phyloP scores from a whole-genome alignment of 2,113 vertebrate species.

The Ceratotherium simum region DNA sequence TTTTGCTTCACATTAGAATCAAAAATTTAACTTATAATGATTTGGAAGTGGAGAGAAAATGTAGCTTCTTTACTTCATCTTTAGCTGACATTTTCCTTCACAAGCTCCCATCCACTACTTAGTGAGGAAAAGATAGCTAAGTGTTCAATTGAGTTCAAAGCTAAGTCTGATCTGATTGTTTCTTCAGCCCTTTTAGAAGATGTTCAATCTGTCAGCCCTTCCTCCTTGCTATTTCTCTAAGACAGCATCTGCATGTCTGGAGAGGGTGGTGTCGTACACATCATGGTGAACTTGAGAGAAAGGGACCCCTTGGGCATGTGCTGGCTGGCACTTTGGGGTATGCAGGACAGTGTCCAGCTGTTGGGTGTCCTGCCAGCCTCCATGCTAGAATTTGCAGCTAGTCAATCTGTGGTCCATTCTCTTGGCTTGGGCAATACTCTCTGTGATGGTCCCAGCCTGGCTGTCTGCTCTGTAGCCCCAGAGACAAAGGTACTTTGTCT shows the following conservation, averaged over 20 bases:
- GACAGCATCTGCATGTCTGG: neutral
- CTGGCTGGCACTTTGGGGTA: neutral
- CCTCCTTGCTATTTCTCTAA: neutral
- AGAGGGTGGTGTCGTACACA: neutral
- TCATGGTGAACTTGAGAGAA: neutral
- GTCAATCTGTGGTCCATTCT: neutral
- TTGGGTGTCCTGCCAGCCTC: neutral
- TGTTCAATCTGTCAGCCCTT: neutral
- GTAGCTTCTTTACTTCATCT: neutral
- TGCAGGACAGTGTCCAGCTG: neutral
- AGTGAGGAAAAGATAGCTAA: neutral
- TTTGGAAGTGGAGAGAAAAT: neutral
- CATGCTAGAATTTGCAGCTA: neutral
- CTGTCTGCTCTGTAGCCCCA: neutral
- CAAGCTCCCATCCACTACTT: neutral
- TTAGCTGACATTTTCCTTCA: slow-evolving; percentile 2
- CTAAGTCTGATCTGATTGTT: neutral
- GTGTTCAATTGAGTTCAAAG: neutral
- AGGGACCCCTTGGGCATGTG: neutral
- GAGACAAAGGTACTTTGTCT: neutral
- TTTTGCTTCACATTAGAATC: neutral
- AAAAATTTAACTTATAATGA: neutral
- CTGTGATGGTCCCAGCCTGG: neutral
- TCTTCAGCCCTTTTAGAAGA: neutral
- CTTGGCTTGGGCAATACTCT: neutral